Percentiles rank a stretch among this genome's conserved stretches.
Evolutionary conservation across 2,797 vertebrate genomes (phyloP).

Genomic region (Oceanodroma leucorhoa): DNA sequence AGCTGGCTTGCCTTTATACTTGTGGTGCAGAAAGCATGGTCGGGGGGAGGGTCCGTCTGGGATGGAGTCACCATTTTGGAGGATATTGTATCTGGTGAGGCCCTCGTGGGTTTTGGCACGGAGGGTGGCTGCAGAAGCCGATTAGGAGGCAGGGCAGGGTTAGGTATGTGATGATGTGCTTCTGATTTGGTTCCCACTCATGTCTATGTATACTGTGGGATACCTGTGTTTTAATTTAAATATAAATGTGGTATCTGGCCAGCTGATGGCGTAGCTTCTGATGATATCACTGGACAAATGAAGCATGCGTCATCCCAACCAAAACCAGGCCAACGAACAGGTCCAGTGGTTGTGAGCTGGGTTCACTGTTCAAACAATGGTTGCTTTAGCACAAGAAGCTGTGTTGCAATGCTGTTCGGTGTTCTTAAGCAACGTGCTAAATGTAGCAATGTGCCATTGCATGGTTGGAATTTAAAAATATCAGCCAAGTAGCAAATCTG

Average conservation of each 20-base stretch:
- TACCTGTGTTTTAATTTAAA: not conserved
- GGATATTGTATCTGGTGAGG: not conserved
- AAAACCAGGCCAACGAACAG: not conserved
- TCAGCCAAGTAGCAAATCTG: not conserved
- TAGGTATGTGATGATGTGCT: not conserved
- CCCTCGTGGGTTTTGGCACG: fast-evolving
- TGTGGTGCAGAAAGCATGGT: not conserved
- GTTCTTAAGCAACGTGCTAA: not conserved
- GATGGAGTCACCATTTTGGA: not conserved
- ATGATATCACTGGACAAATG: not conserved
- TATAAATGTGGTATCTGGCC: not conserved
- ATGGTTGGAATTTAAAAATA: not conserved
- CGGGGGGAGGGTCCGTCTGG: not conserved
- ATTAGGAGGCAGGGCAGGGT: not conserved
- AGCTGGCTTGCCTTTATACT: not conserved
- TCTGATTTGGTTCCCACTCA: not conserved
- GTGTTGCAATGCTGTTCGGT: not conserved
- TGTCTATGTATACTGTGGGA: not conserved
- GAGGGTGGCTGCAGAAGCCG: not conserved
- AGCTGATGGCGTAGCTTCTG: not conserved
- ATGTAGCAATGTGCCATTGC: not conserved
- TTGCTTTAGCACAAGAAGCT: not conserved
- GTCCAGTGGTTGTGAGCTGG: not conserved
- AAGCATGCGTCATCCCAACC: not conserved
- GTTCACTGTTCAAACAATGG: not conserved